These are phyloP conservation scores for Ceyx melanurus DNA, from an alignment of 2,113 vertebrate species.

Conservation along the genomic window DNA sequence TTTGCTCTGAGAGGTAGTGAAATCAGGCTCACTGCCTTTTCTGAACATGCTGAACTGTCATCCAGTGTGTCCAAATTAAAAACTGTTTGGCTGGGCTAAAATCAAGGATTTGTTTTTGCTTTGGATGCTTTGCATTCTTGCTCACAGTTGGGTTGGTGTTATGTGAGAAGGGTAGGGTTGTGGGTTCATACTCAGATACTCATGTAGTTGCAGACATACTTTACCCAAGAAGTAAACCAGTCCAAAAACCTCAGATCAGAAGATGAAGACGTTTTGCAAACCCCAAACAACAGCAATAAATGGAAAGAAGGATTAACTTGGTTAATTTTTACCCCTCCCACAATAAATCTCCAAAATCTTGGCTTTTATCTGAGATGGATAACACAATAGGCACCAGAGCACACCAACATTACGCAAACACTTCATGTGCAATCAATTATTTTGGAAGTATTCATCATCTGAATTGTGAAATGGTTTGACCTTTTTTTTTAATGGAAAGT, in stretches of 20 bases:
- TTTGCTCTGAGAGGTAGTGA: background rate
- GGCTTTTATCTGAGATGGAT: conserved; percentile 52
- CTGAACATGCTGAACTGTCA: background rate
- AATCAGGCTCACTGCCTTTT: background rate
- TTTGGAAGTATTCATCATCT: conserved; percentile 49
- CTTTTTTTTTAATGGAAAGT: background rate
- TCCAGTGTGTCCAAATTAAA: background rate
- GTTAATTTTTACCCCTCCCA: conserved; percentile 52
- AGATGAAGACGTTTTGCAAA: conserved; percentile 53
- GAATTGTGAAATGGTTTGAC: conserved; percentile 60
- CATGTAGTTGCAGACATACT: conserved; percentile 27
- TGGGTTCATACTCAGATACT: background rate
- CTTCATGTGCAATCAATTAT: conserved; percentile 68
- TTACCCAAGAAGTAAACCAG: conserved; percentile 15
- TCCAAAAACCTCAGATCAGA: conserved; percentile 62
- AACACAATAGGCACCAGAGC: conserved; percentile 54
- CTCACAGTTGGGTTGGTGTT: conserved; percentile 48
- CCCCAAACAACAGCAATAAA: conserved; percentile 55
- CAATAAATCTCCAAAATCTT: conserved; percentile 56
- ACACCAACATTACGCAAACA: conserved; percentile 59
- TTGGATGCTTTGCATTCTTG: conserved; percentile 59
- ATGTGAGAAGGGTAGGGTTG: conserved; percentile 49
- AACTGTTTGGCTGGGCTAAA: conserved; percentile 1
- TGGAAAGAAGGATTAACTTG: conserved; percentile 52
- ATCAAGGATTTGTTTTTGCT: conserved; percentile 59